phyloP scores from a whole-genome alignment of 2,888 invertebrate genomes.

The Drosophila austrosaltans region DNA sequence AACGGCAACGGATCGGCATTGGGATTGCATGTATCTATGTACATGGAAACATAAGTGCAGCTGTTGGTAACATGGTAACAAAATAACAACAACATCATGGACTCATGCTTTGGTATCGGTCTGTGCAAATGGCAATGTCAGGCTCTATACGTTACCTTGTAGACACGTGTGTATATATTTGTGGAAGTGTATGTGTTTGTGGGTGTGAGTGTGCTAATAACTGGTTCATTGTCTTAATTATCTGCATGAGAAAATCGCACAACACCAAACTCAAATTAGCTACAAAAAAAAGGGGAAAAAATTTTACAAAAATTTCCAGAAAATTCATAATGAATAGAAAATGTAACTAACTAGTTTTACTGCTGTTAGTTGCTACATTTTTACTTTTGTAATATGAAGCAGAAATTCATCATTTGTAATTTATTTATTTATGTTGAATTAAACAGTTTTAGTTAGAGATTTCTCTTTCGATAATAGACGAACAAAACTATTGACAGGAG shows the following conservation, averaged over 20 bases:
- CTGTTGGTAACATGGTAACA: constrained; percentile 49
- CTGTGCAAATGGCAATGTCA: constrained; percentile 1
- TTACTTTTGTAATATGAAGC: neutral
- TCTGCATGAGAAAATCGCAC: constrained; percentile 36
- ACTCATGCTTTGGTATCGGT: constrained; percentile 23
- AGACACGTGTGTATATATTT: neutral
- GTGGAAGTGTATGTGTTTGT: constrained; percentile 5
- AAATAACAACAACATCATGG: constrained; percentile 41
- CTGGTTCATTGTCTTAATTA: constrained; percentile 54
- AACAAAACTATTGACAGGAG: too few relatives aligned
- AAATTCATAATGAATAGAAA: neutral
- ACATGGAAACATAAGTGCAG: constrained; percentile 36
- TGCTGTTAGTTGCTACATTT: neutral
- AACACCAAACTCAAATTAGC: constrained; percentile 20
- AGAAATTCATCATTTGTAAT: too few relatives aligned
- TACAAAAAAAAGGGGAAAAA: neutral
- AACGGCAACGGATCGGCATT: constrained; percentile 26
- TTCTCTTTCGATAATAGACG: too few relatives aligned
- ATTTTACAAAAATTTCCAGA: neutral
- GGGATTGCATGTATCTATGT: constrained; percentile 53
- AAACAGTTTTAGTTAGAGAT: too few relatives aligned
- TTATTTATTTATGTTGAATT: too few relatives aligned
- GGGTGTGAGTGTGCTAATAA: constrained; percentile 32
- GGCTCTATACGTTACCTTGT: constrained; percentile 25
- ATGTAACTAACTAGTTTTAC: neutral